Conservation (phyloP, 2,888 invertebrate genomes). For the Calliopum simillimum region DNA sequence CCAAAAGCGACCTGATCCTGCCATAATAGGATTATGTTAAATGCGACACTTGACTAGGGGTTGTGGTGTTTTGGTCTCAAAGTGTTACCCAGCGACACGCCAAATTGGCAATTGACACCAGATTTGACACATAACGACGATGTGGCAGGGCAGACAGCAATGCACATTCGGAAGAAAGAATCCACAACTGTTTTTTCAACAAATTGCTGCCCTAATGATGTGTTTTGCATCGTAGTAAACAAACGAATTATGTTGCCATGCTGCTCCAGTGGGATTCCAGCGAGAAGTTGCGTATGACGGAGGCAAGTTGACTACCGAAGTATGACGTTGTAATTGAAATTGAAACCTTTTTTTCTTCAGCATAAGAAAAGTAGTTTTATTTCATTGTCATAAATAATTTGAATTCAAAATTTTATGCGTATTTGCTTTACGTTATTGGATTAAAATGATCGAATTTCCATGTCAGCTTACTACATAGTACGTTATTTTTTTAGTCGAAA, state of each 20-base stretch:
- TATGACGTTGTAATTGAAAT: constrained; percentile 13
- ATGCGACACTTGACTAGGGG: constrained; percentile 62
- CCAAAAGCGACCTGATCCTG: constrained; percentile 11
- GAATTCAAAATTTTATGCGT: not conserved
- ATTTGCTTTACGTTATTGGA: not conserved
- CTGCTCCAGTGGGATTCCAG: not conserved
- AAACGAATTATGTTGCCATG: not conserved
- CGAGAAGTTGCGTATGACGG: not conserved
- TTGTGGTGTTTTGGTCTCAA: constrained; percentile 8
- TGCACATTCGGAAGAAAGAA: not conserved
- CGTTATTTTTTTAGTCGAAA: too few species aligned
- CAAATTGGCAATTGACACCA: constrained; percentile 66
- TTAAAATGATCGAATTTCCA: constrained; percentile 13
- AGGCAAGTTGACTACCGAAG: not conserved
- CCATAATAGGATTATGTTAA: constrained; percentile 65
- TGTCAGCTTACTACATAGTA: not conserved
- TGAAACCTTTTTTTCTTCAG: constrained; percentile 14
- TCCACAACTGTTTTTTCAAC: constrained; percentile 2
- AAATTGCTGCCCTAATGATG: not conserved
- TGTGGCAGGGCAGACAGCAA: not conserved
- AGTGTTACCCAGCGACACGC: constrained; percentile 39
- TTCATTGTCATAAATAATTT: constrained; percentile 15
- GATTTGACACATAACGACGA: constrained; percentile 56
- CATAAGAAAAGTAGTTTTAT: not conserved
- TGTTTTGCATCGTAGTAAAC: not conserved